Base-by-base conservation (phyloP, 2,113 vertebrate genomes). In the Hyla sarda region DNA sequence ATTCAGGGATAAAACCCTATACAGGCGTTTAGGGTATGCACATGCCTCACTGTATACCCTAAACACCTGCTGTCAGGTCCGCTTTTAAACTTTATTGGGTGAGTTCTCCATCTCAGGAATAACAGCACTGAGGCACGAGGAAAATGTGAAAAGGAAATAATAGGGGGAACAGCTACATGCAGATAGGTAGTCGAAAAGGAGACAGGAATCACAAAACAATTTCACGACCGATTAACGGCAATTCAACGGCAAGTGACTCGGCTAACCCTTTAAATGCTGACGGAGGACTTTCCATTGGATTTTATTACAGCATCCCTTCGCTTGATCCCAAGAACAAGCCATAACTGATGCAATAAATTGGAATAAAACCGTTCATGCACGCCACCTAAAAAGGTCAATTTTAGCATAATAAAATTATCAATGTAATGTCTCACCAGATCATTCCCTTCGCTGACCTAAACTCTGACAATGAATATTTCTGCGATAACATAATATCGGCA, bases 381-480 rank as follows among this genome's bases (percentile, higher is more conserved):
- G 45, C 80, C 60, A 71, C 41, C 60, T 69, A 82, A 82, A 82
- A 82, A 82, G 80, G 80, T 82, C 80, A 82, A 69, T 82, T 82
- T 82, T 82, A 82, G 60, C 80, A 82, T 82, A 82, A 82, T 82
- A 82, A 82, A 82, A 82, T 81, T 62, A 81, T 56, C 78, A 62
- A 45, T 23, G 62, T 32, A 30, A 82, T 82, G 60, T 82, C 47
- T 50, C 34, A 48, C 60, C 62, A 52, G 30, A 62, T 71, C 62
- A 52, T 82, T 82, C 62, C 28, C 47, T n/a, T 50, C 10, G 25
- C 62, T 82, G 62, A 82, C 62, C 80, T 71, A 50, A n/a, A 82
- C 60, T 71, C 14, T 34, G n/a, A 34, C 60, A 82, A 82, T 62
- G 79, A 82, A 67, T 48, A 45, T 65, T 81, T 81, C 79, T 45